Percentiles rank a stretch among this genome's conserved stretches.
Conservation (phyloP, 2,113 vertebrate genomes). For the Otus sunia region DNA sequence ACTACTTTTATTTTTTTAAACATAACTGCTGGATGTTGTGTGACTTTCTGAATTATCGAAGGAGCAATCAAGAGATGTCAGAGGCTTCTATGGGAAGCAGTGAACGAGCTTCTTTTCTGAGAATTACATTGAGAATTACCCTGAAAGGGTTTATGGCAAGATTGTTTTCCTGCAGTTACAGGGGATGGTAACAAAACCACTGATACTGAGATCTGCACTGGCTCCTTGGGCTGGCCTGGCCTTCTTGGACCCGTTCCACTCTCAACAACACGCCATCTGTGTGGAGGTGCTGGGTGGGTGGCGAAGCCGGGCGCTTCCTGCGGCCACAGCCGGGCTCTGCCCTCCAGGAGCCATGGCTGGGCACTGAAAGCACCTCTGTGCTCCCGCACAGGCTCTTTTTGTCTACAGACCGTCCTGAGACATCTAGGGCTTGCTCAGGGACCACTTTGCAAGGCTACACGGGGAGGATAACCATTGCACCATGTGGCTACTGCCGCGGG, state of each 20-base stretch:
- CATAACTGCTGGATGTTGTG: background rate
- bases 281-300: background rate
- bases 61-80: background rate
- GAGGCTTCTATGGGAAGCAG: background rate
- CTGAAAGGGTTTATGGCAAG: background rate
- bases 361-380: conserved; percentile 29
- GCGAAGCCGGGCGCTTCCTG: background rate
- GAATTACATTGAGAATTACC: background rate
- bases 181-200: fast-evolving
- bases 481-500: fast-evolving
- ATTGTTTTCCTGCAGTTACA: background rate
- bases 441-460: background rate
- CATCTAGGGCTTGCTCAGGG: background rate
- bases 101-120: background rate
- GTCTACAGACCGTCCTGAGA: background rate
- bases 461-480: background rate
- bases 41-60: background rate
- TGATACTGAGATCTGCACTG: fast-evolving
- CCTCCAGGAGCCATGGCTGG: background rate
- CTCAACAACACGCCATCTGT: background rate
- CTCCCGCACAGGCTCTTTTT: conserved; percentile 46
- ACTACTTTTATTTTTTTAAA: background rate
- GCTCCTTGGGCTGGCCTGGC: background rate
- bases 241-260: fast-evolving
- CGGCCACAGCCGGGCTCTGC: background rate